These are phyloP conservation scores for Onchidella celtica DNA, from an alignment of 2,888 invertebrate genomes.

Conservation along the genomic window DNA sequence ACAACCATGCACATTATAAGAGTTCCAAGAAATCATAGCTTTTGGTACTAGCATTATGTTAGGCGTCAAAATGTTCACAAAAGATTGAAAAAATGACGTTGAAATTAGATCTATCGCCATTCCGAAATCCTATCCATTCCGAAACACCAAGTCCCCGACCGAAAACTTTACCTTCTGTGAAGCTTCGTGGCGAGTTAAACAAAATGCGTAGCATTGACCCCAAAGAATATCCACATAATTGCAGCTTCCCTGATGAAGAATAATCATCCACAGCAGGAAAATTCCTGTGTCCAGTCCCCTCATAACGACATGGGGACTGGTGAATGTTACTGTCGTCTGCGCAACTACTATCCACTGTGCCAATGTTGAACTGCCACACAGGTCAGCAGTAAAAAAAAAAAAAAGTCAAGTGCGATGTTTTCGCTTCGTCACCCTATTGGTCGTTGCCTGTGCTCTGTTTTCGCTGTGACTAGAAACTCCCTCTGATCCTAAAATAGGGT, in stretches of 20 bases:
- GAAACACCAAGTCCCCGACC: too few relatives aligned
- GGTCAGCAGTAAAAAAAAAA: background rate
- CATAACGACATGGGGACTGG: conserved; percentile 45
- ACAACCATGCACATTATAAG: too few relatives aligned
- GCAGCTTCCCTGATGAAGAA: conserved; percentile 34
- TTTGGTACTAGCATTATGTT: too few relatives aligned
- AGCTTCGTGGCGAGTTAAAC: conserved; percentile 41
- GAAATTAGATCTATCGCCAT: too few relatives aligned
- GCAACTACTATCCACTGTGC: too few relatives aligned
- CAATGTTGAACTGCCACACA: background rate
- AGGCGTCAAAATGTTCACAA: too few relatives aligned
- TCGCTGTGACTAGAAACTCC: conserved; percentile 22
- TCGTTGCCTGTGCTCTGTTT: background rate
- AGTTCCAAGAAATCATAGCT: too few relatives aligned
- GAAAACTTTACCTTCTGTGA: conserved; percentile 31
- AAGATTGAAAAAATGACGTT: too few relatives aligned
- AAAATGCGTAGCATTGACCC: conserved; percentile 52
- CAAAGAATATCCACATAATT: conserved; percentile 47
- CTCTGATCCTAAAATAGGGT: conserved; percentile 13
- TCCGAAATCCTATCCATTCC: too few relatives aligned
- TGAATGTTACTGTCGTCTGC: background rate
- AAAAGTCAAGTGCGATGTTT: background rate
- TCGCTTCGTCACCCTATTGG: conserved; percentile 17
- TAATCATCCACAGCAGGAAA: conserved; percentile 35
- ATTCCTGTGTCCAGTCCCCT: conserved; percentile 31